Evolutionary conservation across 2,113 vertebrate species (phyloP), one percentile per base, ranked within the genome.

Genomic region (Percina caprodes): DNA sequence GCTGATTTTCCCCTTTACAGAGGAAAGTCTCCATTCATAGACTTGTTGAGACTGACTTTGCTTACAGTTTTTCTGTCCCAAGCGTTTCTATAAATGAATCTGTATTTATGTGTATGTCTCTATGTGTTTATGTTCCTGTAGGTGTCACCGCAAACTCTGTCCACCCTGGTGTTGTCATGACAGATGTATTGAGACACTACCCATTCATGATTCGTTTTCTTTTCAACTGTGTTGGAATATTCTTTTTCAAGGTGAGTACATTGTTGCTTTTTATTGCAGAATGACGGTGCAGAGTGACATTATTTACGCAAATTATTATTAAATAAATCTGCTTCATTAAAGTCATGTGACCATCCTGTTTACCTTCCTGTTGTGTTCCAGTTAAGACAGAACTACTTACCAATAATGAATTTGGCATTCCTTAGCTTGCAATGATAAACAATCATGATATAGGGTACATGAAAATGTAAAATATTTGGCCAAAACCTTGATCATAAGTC

Each of bases 161-260:
- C 63, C 95, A 95, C 66, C 97, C 97, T 0, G 97, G 97, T 0
- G 0, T 96, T 4, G 96, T 97, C 66, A 85, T 85, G 91, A 98
- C 96, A 0, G 67, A 84, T 1, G 95, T 98, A 76, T 87, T 97
- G 94, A 94, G 92, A 54, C 54, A 96, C 55, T 96, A 92, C 35
- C 2, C 85, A 19, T 74, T 91, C 8, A 0, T 24, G 0, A 0
- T 84, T 0, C 93, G 91, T 26, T 23, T 10, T 0, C 4, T 95
- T 72, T 96, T 96, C 84, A 10, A 24, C 42, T 0, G 96, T 13
- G 1, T 92, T 1, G 94, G 95, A 23, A 77, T 95, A 80, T 96
- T 97, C 90, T 84, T 97, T 19, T 95, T 96, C 63, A 97, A 95
- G 96, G 97, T 98, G 61, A 93, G 93, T 46, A 1, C 13, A 1